These are phyloP conservation scores for Drosophila longiperda DNA, from an alignment of 2,888 invertebrate species.

Conservation along the genomic window DNA sequence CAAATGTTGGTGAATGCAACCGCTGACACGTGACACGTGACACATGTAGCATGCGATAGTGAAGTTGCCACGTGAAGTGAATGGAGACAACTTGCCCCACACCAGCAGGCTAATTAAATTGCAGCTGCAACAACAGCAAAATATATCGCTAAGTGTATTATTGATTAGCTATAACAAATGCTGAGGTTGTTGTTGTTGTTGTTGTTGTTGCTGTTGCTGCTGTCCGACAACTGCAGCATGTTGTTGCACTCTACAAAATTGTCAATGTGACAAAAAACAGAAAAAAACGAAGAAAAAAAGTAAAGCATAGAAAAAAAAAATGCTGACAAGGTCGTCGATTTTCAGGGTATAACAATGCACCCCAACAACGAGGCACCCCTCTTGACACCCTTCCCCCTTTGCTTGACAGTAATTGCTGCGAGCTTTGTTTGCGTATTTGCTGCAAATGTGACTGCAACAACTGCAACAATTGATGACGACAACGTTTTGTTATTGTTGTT, in stretches of 20 bases:
- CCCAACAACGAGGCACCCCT: neutral
- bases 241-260: constrained; percentile 59
- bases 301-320: constrained; percentile 27
- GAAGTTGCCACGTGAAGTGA: constrained; percentile 40
- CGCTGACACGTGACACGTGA: constrained; percentile 48
- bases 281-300: neutral
- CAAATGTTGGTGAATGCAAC: neutral
- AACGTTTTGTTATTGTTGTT: constrained; percentile 29
- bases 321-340: constrained; percentile 72
- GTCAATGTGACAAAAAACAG: constrained; percentile 58
- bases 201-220: constrained; percentile 15
- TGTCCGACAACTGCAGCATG: constrained; percentile 27
- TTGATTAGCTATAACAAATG: constrained; percentile 57
- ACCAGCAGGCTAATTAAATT: constrained; percentile 50
- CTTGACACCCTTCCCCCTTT: constrained; percentile 2
- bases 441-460: constrained; percentile 23
- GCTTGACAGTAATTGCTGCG: constrained; percentile 69
- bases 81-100: neutral
- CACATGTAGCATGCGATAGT: constrained; percentile 51
- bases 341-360: constrained; percentile 34
- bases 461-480: constrained; percentile 43
- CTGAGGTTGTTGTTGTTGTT: constrained; percentile 22
- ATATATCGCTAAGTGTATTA: constrained; percentile 40
- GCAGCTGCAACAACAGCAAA: constrained; percentile 12
- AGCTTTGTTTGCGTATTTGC: constrained; percentile 24